Base-by-base conservation (phyloP, 2,888 invertebrate genomes). In the Mantis religiosa region DNA sequence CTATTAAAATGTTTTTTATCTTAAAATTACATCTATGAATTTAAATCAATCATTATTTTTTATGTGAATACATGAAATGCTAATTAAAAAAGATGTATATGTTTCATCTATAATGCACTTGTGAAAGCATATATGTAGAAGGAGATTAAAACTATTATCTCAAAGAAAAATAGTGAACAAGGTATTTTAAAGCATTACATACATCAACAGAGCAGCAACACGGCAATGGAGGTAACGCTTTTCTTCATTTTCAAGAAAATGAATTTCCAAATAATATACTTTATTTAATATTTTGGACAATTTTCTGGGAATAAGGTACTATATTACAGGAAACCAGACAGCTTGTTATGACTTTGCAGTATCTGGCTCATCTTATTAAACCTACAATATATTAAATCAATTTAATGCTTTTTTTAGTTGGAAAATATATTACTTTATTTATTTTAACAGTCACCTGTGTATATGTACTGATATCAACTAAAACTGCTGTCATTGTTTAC, bases 81-180 rank as follows among this genome's bases (percentile, higher is more conserved):
- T 47, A 85, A 85, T 47, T 47, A 47, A 85, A 84, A 14, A n/a
- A 47, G 3, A 47, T 85, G 41, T 27, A 2, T n/a, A 1, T 41
- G 8, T 84, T 12, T 84, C 25, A 34, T 85, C 85, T 85, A 47
- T 28, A 47, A 85, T 28, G 47, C 54, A 54, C 20, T 71, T 20
- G 25, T 71, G 54, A 71, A 71, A 85, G 85, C 47, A 54, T 27
- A 27, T 27, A n/a, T 47, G 20, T 85, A 20, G 14, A 28, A 20
- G n/a, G 41, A 28, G n/a, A 8, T 85, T 85, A 27, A 27, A 27
- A 54, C 47, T n/a, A 47, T 41, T 12, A 25, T 34, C 41, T 84
- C 41, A 84, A 25, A 85, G 85, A 85, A 85, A 85, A 85, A 47
- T 27, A 41, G 85, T 85, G 85, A 85, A 85, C 85, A 85, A 85